Conservation (phyloP, 2,113 vertebrate genomes). For the human (Homo sapiens) region GRCh38 chr11:59823001-59823500, state of each 20-base stretch:
- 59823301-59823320: background rate
- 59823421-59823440: background rate
- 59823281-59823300: background rate
- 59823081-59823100: too few species aligned
- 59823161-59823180: slow-evolving; percentile 36
- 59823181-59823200: background rate
- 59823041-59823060: too few species aligned
- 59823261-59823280: background rate
- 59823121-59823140: too few species aligned
- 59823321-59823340: background rate
- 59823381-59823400: background rate
- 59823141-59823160: background rate
- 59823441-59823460: background rate
- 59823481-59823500: background rate
- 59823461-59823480: background rate
- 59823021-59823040: too few species aligned
- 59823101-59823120: too few species aligned
- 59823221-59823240: fast-evolving
- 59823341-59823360: background rate
- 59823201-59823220: background rate
- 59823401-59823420: background rate
- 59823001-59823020: background rate
- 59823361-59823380: background rate
- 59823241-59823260: background rate
- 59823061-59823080: too few species aligned